Evolutionary conservation across 2,888 invertebrate species (phyloP).

Genomic region (Thymelicus acteon): DNA sequence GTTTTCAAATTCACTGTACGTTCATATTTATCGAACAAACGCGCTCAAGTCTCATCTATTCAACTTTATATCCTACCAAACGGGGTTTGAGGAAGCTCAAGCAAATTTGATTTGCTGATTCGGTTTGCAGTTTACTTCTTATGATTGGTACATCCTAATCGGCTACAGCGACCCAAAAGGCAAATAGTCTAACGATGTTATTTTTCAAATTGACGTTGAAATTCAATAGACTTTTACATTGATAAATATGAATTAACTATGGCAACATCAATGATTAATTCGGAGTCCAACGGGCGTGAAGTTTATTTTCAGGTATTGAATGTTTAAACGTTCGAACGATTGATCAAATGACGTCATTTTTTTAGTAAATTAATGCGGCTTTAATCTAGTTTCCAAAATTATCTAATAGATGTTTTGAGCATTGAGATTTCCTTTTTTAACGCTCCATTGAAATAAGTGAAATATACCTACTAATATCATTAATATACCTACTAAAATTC

Average conservation of each 20-base stretch:
- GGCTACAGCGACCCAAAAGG: constrained; percentile 39
- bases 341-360: too few relatives aligned
- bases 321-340: too few relatives aligned
- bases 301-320: too few relatives aligned
- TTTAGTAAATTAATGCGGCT: too few relatives aligned
- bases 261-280: too few relatives aligned
- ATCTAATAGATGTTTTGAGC: too few relatives aligned
- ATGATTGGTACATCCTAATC: constrained; percentile 56
- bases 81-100: constrained; percentile 48
- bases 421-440: too few relatives aligned
- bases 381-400: too few relatives aligned
- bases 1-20: not conserved
- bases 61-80: constrained; percentile 11
- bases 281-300: too few relatives aligned
- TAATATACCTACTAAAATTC: too few relatives aligned
- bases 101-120: constrained; percentile 69
- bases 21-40: not conserved
- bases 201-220: constrained; percentile 26
- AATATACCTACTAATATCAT: too few relatives aligned
- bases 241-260: constrained; percentile 24
- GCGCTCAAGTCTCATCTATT: constrained; percentile 30
- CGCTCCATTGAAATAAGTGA: too few relatives aligned
- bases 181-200: constrained; percentile 33
- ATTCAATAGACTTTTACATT: constrained; percentile 21
- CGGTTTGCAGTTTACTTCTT: constrained; percentile 64